Percentiles rank a stretch among this genome's conserved stretches.
Evolutionary conservation across 2,113 vertebrate species (phyloP).

Genomic region (Hyaena hyaena): DNA sequence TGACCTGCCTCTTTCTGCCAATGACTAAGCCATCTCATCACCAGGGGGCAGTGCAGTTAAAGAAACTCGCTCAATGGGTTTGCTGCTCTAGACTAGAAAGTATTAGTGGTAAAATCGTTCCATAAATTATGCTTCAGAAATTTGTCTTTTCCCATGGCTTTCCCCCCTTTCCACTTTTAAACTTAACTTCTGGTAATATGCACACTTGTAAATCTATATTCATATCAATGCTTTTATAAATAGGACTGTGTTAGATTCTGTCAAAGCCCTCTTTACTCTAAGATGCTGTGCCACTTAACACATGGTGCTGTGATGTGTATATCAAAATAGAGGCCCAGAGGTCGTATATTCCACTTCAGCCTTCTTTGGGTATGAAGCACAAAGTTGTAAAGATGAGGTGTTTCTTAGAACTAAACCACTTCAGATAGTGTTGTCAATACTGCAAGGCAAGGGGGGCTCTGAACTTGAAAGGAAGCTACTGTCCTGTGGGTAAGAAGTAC

Average conservation of each 20-base stretch:
- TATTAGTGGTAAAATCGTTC: background rate
- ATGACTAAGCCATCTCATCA: background rate
- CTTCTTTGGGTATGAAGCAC: background rate
- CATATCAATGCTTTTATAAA: background rate
- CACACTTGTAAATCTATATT: background rate
- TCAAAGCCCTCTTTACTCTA: background rate
- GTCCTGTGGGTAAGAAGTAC: background rate
- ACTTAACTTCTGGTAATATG: background rate
- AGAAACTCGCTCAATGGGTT: background rate
- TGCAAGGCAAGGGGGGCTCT: background rate
- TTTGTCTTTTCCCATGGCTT: background rate
- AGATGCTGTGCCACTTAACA: background rate
- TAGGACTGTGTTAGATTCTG: background rate
- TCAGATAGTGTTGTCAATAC: background rate
- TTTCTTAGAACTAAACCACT: background rate
- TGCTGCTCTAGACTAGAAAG: no score
- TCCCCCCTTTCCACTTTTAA: background rate
- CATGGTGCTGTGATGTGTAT: background rate
- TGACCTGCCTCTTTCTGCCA: background rate
- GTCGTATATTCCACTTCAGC: background rate
- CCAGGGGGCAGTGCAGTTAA: slow-evolving; percentile 75
- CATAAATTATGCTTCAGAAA: background rate
- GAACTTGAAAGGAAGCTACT: background rate
- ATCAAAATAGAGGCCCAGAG: background rate
- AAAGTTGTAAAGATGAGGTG: background rate